Evolutionary conservation across 2,888 invertebrate species (phyloP).

Genomic region (Drosophila diplacantha): DNA sequence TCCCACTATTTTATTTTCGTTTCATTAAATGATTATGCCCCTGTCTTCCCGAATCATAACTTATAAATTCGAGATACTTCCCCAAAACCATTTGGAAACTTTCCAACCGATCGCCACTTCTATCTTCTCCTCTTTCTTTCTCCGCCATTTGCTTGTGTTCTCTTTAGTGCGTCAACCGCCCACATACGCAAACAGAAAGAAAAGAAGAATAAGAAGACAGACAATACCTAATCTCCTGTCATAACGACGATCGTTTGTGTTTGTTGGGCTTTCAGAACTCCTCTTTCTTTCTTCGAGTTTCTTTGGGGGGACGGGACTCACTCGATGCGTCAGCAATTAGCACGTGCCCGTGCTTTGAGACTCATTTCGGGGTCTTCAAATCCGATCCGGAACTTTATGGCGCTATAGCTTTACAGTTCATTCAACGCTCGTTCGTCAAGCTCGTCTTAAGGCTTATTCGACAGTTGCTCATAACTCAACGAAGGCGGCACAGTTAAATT

Average conservation of each 20-base stretch:
- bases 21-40: too few relatives aligned
- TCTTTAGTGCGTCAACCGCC: conserved; percentile 23
- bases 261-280: conserved; percentile 36
- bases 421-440: conserved; percentile 54
- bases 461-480: conserved; percentile 20
- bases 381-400: conserved; percentile 62
- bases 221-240: conserved; percentile 35
- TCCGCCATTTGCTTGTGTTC: conserved; percentile 3
- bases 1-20: too few relatives aligned
- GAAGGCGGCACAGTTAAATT: conserved; percentile 4
- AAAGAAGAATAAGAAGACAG: conserved; percentile 4
- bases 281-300: not conserved
- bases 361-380: conserved; percentile 16
- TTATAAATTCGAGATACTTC: conserved; percentile 1
- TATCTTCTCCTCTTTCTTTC: not conserved
- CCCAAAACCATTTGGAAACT: conserved; percentile 9
- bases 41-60: not conserved
- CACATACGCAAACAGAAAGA: conserved; percentile 11
- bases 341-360: conserved; percentile 58
- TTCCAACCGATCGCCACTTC: conserved; percentile 12
- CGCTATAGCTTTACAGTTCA: conserved; percentile 61
- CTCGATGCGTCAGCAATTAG: conserved; percentile 67
- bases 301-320: conserved; percentile 5
- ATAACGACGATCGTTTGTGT: conserved; percentile 39
- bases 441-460: conserved; percentile 29